phyloP scores from a whole-genome alignment of 2,797 vertebrate species.

The Odontamblyopus rebecca region DNA sequence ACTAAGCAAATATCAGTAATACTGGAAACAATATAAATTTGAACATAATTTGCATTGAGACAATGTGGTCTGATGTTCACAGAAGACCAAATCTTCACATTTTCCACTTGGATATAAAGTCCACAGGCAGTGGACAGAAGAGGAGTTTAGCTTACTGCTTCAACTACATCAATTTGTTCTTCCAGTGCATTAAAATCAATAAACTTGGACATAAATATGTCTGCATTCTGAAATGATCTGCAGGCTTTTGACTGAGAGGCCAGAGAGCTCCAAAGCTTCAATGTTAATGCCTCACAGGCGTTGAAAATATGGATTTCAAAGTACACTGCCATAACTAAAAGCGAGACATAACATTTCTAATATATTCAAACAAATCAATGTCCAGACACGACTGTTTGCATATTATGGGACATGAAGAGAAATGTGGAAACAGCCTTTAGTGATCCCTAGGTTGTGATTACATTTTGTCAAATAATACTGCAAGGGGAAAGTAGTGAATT shows the following conservation, averaged over 20 bases:
- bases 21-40: neutral
- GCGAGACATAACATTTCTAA: constrained; percentile 16
- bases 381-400: neutral
- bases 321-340: constrained; percentile 32
- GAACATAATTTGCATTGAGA: neutral
- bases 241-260: constrained; percentile 19
- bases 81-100: constrained; percentile 24
- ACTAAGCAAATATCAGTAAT: neutral
- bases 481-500: neutral
- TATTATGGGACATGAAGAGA: constrained; percentile 1
- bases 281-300: constrained; percentile 16
- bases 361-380: constrained; percentile 40
- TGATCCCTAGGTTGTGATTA: neutral
- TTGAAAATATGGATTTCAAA: constrained; percentile 23
- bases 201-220: constrained; percentile 37
- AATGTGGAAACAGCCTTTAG: constrained; percentile 12
- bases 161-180: constrained; percentile 28
- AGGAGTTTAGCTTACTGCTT: constrained; percentile 31
- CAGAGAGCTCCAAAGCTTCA: neutral
- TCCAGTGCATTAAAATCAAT: constrained; percentile 24
- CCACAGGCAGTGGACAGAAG: constrained; percentile 19
- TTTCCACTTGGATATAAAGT: constrained; percentile 22
- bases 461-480: neutral
- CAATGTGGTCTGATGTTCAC: neutral
- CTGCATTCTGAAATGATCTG: constrained; percentile 24